These are phyloP conservation scores for Avahi laniger DNA, from an alignment of 2,797 vertebrate species.

Conservation along the genomic window DNA sequence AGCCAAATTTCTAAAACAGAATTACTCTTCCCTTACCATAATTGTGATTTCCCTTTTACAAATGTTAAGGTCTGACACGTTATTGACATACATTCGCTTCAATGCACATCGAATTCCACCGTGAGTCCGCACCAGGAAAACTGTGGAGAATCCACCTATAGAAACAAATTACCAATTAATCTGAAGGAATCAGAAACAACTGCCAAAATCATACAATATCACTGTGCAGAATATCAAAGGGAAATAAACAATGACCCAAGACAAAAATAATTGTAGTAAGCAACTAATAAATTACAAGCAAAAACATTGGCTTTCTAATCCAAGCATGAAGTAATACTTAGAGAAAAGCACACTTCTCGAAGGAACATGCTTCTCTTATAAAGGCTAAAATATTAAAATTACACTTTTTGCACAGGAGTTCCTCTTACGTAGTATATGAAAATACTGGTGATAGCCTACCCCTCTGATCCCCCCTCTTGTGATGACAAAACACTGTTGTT, in stretches of 20 bases:
- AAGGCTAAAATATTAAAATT: background rate
- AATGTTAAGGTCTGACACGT: conserved; percentile 92
- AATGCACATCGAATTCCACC: conserved; percentile 93
- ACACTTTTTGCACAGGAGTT: background rate
- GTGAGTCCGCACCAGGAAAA: conserved; percentile 94
- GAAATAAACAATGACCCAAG: conserved; percentile 22
- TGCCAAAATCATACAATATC: background rate
- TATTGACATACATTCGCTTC: conserved; percentile 98
- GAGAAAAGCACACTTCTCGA: background rate
- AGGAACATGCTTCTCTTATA: background rate
- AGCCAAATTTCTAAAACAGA: background rate
- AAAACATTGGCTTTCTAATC: background rate
- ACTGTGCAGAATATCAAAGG: background rate
- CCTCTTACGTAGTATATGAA: background rate
- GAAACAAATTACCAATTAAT: background rate
- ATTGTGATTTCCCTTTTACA: conserved; percentile 98
- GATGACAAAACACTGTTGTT: background rate
- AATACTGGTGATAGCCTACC: too few relatives aligned
- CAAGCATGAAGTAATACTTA: background rate
- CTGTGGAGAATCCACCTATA: conserved; percentile 96
- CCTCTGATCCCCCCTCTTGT: background rate
- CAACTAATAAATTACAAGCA: background rate
- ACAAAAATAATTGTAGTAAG: conserved; percentile 23
- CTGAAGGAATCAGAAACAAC: conserved; percentile 40
- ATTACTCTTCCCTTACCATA: conserved; percentile 88